Evolutionary conservation across 2,113 vertebrate species (phyloP).

Genomic region (Monopterus albus): DNA sequence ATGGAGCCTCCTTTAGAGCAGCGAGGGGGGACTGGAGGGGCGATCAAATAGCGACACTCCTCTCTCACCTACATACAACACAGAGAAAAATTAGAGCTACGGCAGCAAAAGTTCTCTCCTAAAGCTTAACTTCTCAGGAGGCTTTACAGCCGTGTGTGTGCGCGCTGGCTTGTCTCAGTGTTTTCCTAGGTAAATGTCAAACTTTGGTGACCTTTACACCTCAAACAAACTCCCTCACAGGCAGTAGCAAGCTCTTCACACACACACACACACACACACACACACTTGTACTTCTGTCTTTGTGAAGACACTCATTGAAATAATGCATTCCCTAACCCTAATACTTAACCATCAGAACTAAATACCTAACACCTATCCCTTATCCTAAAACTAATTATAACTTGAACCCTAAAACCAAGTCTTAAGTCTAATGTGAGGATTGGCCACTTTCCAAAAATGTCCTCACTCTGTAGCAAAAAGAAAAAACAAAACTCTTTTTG

Average conservation of each 20-base stretch:
- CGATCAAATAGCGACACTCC: constrained; percentile 94
- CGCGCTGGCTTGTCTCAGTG: constrained; percentile 31
- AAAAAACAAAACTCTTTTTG: too few species aligned
- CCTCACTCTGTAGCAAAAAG: too few species aligned
- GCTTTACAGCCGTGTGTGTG: neutral
- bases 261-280: constrained; percentile 16
- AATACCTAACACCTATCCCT: too few species aligned
- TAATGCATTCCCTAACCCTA: too few species aligned
- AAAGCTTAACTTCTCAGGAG: constrained; percentile 28
- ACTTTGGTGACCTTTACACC: constrained; percentile 67
- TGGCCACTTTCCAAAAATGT: too few species aligned
- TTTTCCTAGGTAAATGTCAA: constrained; percentile 66
- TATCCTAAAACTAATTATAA: too few species aligned
- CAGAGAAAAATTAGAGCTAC: constrained; percentile 20
- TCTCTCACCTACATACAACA: constrained; percentile 90
- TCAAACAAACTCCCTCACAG: constrained; percentile 60
- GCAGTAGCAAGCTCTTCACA: constrained; percentile 11
- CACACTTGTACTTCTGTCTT: too few species aligned
- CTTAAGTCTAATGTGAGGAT: too few species aligned
- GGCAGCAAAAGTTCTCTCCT: constrained; percentile 12
- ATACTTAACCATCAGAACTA: too few species aligned
- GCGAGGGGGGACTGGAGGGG: constrained; percentile 93
- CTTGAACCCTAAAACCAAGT: too few species aligned
- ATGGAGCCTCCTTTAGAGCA: constrained; percentile 82
- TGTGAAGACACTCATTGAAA: too few species aligned